Percentiles rank a stretch among this genome's conserved stretches.
These are phyloP conservation scores for Lathronympha strigana DNA, from an alignment of 2,888 invertebrate species.

Conservation along the genomic window DNA sequence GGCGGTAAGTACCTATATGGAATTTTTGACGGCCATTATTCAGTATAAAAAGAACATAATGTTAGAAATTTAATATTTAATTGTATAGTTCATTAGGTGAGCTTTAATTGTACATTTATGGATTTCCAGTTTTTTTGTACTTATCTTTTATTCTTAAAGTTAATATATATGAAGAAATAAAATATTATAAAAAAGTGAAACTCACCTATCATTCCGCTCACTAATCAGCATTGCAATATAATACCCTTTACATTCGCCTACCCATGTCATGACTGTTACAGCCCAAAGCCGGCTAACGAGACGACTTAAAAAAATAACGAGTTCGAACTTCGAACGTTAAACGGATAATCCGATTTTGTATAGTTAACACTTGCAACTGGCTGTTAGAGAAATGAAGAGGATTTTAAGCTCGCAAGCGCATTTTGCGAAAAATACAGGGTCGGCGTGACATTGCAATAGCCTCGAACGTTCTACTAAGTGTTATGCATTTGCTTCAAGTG, in stretches of 20 bases:
- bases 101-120: too few species aligned
- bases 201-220: conserved; percentile 34
- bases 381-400: conserved; percentile 13
- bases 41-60: too few species aligned
- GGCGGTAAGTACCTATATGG: too few species aligned
- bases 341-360: conserved; percentile 32
- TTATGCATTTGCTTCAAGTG: neutral
- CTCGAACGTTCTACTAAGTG: neutral
- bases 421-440: conserved; percentile 1
- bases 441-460: neutral
- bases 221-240: conserved; percentile 23
- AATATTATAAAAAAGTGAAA: conserved; percentile 26
- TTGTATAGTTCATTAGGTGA: too few species aligned
- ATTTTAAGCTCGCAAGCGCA: conserved; percentile 1
- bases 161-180: neutral
- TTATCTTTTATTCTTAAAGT: neutral
- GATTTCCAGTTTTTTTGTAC: too few species aligned
- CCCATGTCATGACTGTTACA: conserved; percentile 12
- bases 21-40: too few species aligned
- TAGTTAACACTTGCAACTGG: conserved; percentile 1
- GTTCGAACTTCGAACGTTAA: conserved; percentile 15
- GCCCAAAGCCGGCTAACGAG: conserved; percentile 40
- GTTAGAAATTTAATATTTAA: too few species aligned
- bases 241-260: conserved; percentile 20
- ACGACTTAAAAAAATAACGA: conserved; percentile 20